Base-by-base conservation (phyloP, 2,888 invertebrate genomes). In the Ceraclea dissimilis region DNA sequence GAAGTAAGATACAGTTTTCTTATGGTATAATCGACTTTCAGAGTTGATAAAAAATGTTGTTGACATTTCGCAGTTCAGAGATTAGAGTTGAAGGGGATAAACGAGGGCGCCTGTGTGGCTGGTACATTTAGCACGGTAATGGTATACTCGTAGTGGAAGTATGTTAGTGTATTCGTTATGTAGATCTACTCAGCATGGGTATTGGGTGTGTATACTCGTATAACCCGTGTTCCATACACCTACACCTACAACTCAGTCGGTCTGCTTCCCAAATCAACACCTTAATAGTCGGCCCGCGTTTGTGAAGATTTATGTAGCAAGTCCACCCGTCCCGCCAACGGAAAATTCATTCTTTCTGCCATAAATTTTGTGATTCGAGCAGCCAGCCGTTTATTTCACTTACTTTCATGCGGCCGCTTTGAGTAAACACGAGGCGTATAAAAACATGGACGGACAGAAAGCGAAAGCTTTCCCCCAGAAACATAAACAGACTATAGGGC, bases 261-360 rank as follows among this genome's bases (percentile, higher is more conserved):
- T 26, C 44, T 19, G 48, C 49, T 51, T 34, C 47, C 54, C 54
- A 53, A 60, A 56, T 60, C 60, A 60, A 58, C 58, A 56, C 60
- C 60, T 60, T 58, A 58, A 58, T 58, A 60, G 60, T 60, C 56
- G 54, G 54, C 43, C 46, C 60, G 60, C 56, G 58, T 60, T 60
- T 49, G 51, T 50, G 48, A 54, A 58, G 58, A 60, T 58, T 60
- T 60, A 58, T 58, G 56, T 55, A 46, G 20, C 51, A 39, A 50
- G 57, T 51, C 48, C 48, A 47, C 50, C 53, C 53, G 56, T 43
- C 53, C 53, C 49, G 53, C 56, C 58, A 34, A 33, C 51, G 58
- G 52, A 52, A 60, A 58, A 60, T 60, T 58, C 60, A 60, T 60
- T 60, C 56, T 58, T 58, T 60, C 58, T 58, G 52, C 56, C 60